Evolutionary conservation across 2,113 vertebrate genomes (phyloP).

Genomic region (Urocitellus parryii): DNA sequence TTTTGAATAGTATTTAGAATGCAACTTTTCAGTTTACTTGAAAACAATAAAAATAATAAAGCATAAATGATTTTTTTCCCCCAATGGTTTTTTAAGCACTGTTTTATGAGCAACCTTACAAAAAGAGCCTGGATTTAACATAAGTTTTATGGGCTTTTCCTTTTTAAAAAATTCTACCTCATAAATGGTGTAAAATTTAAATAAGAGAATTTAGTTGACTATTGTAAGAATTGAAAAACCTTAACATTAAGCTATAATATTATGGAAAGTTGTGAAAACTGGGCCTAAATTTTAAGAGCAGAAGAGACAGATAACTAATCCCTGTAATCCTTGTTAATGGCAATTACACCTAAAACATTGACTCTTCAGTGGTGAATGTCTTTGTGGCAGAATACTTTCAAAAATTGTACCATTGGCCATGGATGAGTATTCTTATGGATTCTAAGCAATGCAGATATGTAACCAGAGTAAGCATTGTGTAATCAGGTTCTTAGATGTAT

Average conservation of each 20-base stretch:
- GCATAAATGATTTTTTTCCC: neutral
- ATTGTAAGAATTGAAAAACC: neutral
- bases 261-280: neutral
- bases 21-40: neutral
- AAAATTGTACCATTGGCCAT: neutral
- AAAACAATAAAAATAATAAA: constrained; percentile 19
- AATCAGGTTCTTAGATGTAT: neutral
- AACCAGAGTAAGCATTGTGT: neutral
- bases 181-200: neutral
- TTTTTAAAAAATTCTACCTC: neutral
- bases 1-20: neutral
- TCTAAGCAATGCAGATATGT: neutral
- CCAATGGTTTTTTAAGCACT: neutral
- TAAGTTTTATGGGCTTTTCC: neutral
- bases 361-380: neutral
- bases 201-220: constrained; percentile 12
- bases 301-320: neutral
- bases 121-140: neutral
- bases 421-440: neutral
- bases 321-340: neutral
- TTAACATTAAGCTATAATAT: neutral
- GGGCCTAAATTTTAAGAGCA: neutral
- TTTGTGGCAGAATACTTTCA: neutral
- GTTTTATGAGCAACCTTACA: constrained; percentile 34
- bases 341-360: neutral